These are phyloP conservation scores for Myrmophylax atrothorax DNA, from an alignment of 2,113 vertebrate species.

Conservation along the genomic window DNA sequence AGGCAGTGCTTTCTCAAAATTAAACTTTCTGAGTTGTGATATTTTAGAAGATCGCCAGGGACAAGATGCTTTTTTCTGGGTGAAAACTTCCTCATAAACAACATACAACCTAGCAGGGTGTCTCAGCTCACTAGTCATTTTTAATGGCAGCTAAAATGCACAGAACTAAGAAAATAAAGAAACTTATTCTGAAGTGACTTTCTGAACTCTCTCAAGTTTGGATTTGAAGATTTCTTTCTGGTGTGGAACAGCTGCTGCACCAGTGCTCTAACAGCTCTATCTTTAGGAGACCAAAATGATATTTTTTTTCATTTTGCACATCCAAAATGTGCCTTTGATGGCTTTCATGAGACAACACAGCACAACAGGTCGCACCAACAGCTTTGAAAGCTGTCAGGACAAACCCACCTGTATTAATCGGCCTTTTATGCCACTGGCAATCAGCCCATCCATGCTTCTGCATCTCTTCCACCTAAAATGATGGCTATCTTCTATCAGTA, in stretches of 20 bases:
- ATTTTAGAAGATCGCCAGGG: background rate
- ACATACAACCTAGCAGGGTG: background rate
- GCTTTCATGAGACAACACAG: background rate
- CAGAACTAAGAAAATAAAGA: background rate
- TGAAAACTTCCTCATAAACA: background rate
- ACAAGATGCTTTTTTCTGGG: background rate
- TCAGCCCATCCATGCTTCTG: background rate
- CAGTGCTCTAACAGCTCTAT: background rate
- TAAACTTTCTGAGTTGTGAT: background rate
- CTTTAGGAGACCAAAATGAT: background rate
- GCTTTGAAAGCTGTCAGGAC: background rate
- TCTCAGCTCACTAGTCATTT: background rate
- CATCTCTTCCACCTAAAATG: background rate
- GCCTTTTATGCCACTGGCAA: background rate
- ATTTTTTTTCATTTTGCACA: background rate
- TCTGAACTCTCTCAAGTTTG: background rate
- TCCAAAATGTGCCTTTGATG: background rate
- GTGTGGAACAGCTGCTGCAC: background rate
- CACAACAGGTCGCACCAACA: background rate
- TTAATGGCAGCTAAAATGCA: background rate
- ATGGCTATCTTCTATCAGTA: background rate
- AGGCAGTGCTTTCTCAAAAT: background rate
- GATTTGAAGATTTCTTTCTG: background rate
- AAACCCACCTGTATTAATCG: background rate
- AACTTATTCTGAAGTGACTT: background rate